phyloP scores from a whole-genome alignment of 1,140 invertebrate genomes.

The Trypoxylus dichotomus region DNA sequence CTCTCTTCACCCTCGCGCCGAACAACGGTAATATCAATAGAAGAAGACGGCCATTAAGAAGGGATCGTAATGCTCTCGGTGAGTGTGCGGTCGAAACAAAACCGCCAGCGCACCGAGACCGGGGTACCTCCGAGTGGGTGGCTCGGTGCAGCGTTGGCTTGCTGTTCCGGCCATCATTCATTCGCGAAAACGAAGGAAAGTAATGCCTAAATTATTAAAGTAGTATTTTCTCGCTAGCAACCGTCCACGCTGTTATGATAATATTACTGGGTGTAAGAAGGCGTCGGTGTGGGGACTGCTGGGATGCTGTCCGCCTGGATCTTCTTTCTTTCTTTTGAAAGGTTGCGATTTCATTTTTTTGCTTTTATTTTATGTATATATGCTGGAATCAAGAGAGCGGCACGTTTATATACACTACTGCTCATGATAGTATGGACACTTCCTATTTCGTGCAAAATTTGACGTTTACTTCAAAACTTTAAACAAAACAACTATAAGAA shows the following conservation, averaged over 20 bases:
- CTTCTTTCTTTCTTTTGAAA: background rate
- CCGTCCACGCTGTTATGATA: constrained; percentile 6
- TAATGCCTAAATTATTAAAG: constrained; percentile 2
- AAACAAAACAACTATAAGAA: too few species aligned
- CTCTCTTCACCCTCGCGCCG: background rate
- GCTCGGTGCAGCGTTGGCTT: background rate
- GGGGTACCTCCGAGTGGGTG: background rate
- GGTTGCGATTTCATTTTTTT: background rate
- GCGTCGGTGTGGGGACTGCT: background rate
- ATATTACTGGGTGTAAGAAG: background rate
- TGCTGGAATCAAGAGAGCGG: too few species aligned
- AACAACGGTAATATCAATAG: constrained; percentile 17
- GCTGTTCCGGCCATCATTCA: background rate
- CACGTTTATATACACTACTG: too few species aligned
- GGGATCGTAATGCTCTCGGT: background rate
- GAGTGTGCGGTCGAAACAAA: background rate
- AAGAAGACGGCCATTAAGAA: constrained; percentile 10
- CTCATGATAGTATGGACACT: too few species aligned
- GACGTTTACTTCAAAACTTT: too few species aligned
- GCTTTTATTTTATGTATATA: too few species aligned
- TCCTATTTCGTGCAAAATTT: too few species aligned
- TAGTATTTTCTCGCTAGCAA: constrained; percentile 6
- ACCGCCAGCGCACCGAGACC: background rate
- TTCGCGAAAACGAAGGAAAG: background rate
- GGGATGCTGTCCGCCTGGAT: background rate